Percentiles rank a stretch among this genome's conserved stretches.
phyloP scores from a whole-genome alignment of 2,888 invertebrate genomes.

The Thymelicus acteon region DNA sequence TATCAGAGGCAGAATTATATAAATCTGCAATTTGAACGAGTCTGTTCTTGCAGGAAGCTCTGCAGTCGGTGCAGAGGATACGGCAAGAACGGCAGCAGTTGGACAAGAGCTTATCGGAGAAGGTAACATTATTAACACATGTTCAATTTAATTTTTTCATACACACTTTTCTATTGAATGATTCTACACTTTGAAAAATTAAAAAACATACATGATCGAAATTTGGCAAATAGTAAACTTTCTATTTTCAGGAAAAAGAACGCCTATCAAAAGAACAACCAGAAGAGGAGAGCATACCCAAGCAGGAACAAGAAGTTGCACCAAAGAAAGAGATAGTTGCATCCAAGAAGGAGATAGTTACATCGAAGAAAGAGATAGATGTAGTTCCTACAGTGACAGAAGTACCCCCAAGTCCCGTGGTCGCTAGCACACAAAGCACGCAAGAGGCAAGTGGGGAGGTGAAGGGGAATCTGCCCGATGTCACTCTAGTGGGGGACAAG shows the following conservation, averaged over 20 bases:
- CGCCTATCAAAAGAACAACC: constrained; percentile 55
- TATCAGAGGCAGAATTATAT: too few relatives aligned
- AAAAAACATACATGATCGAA: too few relatives aligned
- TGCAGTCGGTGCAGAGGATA: constrained; percentile 78
- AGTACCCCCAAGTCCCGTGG: constrained; percentile 9
- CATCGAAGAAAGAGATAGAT: constrained; percentile 19
- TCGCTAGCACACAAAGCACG: too few relatives aligned
- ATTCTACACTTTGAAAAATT: too few relatives aligned
- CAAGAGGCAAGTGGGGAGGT: constrained; percentile 34
- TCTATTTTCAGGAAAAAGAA: constrained; percentile 63
- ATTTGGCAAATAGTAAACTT: too few relatives aligned
- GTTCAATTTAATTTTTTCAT: not conserved
- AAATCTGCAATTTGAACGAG: not conserved
- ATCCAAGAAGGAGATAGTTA: constrained; percentile 28
- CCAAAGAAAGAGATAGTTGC: constrained; percentile 30
- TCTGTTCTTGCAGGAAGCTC: constrained; percentile 76
- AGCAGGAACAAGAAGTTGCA: constrained; percentile 14
- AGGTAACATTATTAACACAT: constrained; percentile 53
- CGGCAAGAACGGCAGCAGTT: constrained; percentile 69
- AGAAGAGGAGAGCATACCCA: constrained; percentile 39
- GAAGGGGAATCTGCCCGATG: constrained; percentile 67
- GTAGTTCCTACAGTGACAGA: constrained; percentile 15
- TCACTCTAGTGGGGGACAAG: constrained; percentile 68
- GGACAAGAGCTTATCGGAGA: constrained; percentile 77
- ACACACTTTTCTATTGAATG: too few relatives aligned